A percentile compares a stretch with the other conserved stretches of the same genome.
Evolutionary conservation across 2,113 vertebrate species (phyloP).

Genomic region (Theristicus caerulescens): DNA sequence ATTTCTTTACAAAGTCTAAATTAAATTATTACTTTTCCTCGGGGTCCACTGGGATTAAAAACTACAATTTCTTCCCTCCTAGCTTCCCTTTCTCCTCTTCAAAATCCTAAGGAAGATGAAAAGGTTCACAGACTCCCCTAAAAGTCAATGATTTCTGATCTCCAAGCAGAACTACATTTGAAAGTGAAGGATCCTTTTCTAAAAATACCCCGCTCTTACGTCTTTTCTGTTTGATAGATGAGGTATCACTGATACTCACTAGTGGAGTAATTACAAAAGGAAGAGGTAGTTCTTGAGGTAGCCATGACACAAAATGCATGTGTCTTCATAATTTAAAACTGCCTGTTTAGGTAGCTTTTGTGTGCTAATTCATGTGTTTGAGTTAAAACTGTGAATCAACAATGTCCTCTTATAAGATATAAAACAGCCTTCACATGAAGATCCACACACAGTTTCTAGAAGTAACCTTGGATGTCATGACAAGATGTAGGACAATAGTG

Average conservation of each 20-base stretch:
- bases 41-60: neutral
- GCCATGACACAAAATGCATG: neutral
- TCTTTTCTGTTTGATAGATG: neutral
- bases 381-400: neutral
- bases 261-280: neutral
- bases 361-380: neutral
- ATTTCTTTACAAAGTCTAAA: neutral
- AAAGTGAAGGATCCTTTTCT: neutral
- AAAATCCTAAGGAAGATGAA: neutral
- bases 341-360: neutral
- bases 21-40: neutral
- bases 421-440: neutral
- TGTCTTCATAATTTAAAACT: neutral
- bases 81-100: neutral
- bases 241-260: neutral
- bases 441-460: neutral
- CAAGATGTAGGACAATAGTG: neutral
- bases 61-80: neutral
- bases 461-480: neutral
- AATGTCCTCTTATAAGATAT: neutral
- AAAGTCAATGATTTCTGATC: neutral
- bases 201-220: neutral
- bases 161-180: neutral
- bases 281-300: neutral
- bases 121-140: neutral